A percentile compares a stretch with the other conserved stretches of the same genome.
These are phyloP conservation scores for Synanthedon andrenaeformis DNA, from an alignment of 2,888 invertebrate genomes.

Conservation along the genomic window DNA sequence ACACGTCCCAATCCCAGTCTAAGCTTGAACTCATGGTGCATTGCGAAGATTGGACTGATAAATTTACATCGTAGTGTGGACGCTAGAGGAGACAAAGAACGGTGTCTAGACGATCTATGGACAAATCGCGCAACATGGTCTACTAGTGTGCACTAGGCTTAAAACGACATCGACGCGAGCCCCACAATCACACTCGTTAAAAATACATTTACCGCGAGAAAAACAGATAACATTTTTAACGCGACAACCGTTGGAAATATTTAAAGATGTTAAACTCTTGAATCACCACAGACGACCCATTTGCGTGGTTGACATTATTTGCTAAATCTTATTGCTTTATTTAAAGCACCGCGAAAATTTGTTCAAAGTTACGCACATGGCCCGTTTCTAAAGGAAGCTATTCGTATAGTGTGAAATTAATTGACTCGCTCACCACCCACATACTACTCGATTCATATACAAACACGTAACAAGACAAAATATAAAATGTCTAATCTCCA, in stretches of 20 bases:
- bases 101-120: neutral
- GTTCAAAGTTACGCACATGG: too few relatives aligned
- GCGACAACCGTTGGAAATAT: slow-evolving; percentile 28
- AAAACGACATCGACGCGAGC: neutral
- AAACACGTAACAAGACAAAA: too few relatives aligned
- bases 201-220: slow-evolving; percentile 35
- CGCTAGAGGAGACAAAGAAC: neutral
- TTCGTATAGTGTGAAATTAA: too few relatives aligned
- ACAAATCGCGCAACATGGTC: neutral
- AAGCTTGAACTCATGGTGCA: neutral
- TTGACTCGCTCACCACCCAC: too few relatives aligned
- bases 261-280: slow-evolving; percentile 18
- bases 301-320: neutral
- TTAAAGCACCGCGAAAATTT: too few relatives aligned
- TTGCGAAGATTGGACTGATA: neutral
- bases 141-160: neutral
- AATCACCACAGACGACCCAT: slow-evolving; percentile 1
- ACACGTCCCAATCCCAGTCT: too few relatives aligned
- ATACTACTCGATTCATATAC: too few relatives aligned
- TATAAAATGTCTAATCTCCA: too few relatives aligned
- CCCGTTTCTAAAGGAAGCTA: too few relatives aligned
- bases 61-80: neutral
- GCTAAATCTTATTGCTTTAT: neutral
- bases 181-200: slow-evolving; percentile 20
- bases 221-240: slow-evolving; percentile 31